phyloP scores from a whole-genome alignment of 2,888 invertebrate species.

The Reticulitermes lucifugus region DNA sequence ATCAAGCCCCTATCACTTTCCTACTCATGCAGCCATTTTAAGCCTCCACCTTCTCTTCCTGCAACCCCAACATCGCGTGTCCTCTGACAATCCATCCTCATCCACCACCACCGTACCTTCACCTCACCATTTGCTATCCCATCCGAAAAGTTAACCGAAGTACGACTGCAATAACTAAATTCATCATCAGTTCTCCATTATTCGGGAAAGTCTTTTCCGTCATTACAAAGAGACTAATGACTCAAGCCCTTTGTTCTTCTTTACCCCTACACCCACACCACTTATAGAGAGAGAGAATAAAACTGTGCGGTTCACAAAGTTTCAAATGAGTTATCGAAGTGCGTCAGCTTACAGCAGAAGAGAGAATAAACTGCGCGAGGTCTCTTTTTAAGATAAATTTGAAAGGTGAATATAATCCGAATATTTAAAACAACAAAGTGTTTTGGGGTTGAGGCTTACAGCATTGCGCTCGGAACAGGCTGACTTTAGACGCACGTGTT shows the following conservation, averaged over 20 bases:
- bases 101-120: background rate
- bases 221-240: constrained; percentile 32
- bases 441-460: background rate
- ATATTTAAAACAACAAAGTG: constrained; percentile 16
- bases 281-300: background rate
- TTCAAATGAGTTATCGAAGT: constrained; percentile 29
- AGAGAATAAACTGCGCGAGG: background rate
- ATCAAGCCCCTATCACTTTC: constrained; percentile 10
- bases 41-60: background rate
- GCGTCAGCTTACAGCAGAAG: background rate
- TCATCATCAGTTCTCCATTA: constrained; percentile 26
- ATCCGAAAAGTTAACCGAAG: constrained; percentile 19
- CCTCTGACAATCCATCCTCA: background rate
- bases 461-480: background rate
- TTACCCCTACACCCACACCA: background rate
- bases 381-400: constrained; percentile 11
- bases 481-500: background rate
- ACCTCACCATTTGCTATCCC: background rate
- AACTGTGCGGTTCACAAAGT: background rate
- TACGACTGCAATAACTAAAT: constrained; percentile 22
- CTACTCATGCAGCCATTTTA: background rate
- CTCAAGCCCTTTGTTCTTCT: constrained; percentile 25
- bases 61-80: background rate
- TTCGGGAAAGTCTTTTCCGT: background rate
- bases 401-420: constrained; percentile 14